Base-by-base conservation (phyloP, 1,140 invertebrate species). In the Pseudomyrmex flavicornis region DNA sequence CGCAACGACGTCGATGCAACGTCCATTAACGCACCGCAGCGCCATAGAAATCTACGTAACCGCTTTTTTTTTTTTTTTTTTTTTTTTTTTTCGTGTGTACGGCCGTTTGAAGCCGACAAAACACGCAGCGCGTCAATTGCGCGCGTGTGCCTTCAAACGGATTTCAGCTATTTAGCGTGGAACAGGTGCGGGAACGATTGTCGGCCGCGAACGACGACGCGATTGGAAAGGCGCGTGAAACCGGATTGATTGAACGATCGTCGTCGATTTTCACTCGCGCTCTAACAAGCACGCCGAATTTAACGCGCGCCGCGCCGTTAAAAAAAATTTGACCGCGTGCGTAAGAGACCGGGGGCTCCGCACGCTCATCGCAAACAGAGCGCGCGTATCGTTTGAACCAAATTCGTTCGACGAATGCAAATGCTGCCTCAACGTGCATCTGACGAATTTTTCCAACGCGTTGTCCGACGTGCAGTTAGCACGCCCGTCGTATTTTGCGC, bases 141-240 rank as follows among this genome's bases (percentile, higher is more conserved):
- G 74, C 48, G 8, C 5, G 35, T 0, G 5, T 35, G 35, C 63
- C 48, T 63, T 74, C 26, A 82, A 82, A 82, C 70, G 48, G 50
- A 82, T 74, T 82, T 75, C 70, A 17, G 12, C 48, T 75, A 70
- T 82, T 75, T 63, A 82, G 20, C 61, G 48, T 26, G 58, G 22
- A 74, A 26, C 79, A 59, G 58, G 22, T 12, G 48, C 56, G 69
- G 66, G 26, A 74, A 65, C 59, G 65, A 76, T 82, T 76, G 35
- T 35, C 35, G 35, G 35, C 35, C 35, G 17, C 46, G 20, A 17
- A 17, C 17, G 17, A 17, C 17, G 26, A 13, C 12, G 22, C 22
- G n/a, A 52, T 46, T 72, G 56, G 46, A 46, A 15, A 69, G 35
- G 65, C 26, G 76, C 44, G 76, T 70, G 15, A 35, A 79, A 20